Percentiles rank a stretch among this genome's conserved stretches.
Conservation (phyloP, 2,797 vertebrate species). For the Cichlasoma orientale region DNA sequence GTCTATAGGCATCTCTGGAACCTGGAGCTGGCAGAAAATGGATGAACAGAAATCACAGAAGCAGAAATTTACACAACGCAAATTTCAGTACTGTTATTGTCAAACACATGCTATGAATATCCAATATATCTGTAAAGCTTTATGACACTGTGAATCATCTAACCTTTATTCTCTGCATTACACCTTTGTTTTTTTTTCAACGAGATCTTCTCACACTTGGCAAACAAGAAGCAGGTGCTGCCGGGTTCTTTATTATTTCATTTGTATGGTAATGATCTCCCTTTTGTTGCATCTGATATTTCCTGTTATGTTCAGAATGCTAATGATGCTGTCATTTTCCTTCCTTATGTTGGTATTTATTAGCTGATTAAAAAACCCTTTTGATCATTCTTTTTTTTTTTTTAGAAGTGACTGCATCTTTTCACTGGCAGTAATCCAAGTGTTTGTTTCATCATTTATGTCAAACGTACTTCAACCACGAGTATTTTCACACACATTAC, state of each 20-base stretch:
- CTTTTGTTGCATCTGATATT: background rate
- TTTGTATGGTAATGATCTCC: background rate
- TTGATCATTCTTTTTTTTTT: background rate
- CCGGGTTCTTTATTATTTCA: background rate
- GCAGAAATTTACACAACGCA: background rate
- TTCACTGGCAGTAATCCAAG: background rate
- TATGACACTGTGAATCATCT: background rate
- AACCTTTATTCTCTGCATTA: background rate
- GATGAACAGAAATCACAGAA: background rate
- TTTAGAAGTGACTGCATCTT: background rate
- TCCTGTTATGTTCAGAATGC: background rate
- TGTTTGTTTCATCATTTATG: background rate
- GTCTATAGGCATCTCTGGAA: background rate
- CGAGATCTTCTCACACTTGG: background rate
- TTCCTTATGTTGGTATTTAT: background rate
- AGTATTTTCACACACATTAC: background rate
- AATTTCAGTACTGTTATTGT: background rate
- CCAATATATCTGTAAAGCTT: background rate
- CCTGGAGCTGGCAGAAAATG: background rate
- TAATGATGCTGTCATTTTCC: background rate
- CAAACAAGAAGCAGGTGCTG: background rate
- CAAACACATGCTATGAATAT: conserved; percentile 4
- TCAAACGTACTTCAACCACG: background rate
- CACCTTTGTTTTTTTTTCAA: fast-evolving
- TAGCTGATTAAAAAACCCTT: background rate